Evolutionary conservation across 2,797 vertebrate genomes (phyloP).

Genomic region (Neoniphon sammara): DNA sequence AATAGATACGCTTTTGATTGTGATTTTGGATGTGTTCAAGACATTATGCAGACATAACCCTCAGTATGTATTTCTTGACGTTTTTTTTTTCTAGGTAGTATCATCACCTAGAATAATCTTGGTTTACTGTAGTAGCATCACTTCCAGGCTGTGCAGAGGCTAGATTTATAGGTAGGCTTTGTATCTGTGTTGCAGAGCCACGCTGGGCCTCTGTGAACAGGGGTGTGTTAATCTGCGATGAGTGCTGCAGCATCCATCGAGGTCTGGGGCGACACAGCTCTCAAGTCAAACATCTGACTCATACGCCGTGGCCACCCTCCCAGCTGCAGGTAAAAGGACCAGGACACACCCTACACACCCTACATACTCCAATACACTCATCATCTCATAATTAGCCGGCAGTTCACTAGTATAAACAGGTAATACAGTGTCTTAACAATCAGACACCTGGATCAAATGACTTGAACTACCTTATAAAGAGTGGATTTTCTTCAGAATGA

Average conservation of each 20-base stretch:
- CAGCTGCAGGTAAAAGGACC: slow-evolving; percentile 89
- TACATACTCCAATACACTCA: background rate
- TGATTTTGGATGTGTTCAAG: background rate
- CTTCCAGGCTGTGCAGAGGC: background rate
- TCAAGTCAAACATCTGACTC: slow-evolving; percentile 95
- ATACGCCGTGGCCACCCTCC: slow-evolving; percentile 91
- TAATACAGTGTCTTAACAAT: background rate
- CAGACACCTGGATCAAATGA: background rate
- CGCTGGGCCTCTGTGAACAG: slow-evolving; percentile 97
- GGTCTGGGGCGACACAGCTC: slow-evolving; percentile 97
- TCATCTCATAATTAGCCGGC: background rate
- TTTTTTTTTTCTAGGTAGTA: background rate
- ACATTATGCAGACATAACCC: background rate
- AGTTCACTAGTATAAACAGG: too few species aligned
- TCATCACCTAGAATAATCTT: background rate
- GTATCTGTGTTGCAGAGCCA: slow-evolving; percentile 83
- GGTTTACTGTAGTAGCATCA: background rate
- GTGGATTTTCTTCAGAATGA: background rate
- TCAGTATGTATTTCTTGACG: background rate
- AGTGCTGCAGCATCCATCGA: slow-evolving; percentile 97
- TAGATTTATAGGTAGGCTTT: background rate
- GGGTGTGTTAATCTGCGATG: slow-evolving; percentile 95
- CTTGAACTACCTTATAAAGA: background rate
- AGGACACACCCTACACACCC: background rate
- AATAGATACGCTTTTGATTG: background rate